Base-by-base conservation (phyloP, 2,888 invertebrate genomes). In the Zhuqinia jingwanae region DNA sequence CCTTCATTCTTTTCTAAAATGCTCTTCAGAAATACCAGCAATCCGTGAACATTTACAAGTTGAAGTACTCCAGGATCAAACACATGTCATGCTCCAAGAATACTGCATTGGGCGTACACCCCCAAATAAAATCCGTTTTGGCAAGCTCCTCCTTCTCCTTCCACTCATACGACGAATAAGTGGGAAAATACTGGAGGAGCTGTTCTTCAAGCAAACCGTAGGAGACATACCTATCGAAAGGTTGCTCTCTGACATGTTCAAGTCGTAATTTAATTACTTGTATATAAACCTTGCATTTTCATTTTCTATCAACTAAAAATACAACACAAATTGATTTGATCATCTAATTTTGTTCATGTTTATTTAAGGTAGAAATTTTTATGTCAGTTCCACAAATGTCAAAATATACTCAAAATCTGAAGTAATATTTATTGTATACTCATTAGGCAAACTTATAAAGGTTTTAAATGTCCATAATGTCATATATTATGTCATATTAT, bases 151-250 rank as follows among this genome's bases (percentile, higher is more conserved):
- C 90, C 93, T 97, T 1, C 93, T 96, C 1, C 92, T 97, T 79
- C 96, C 97, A 0, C 94, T 95, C 25, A 94, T 95, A 36, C 95
- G 92, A 84, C 93, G 92, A 13, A 92, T 95, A 58, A 93, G 93
- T 86, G 93, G 94, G 0, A 92, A 92, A 25, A 94, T 94, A 3
- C 92, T 95, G 0, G 94, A 95, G 91, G 95, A 96, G 90, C 92
- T 97, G 13, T 94, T 97, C 86, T 97, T 97, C 93, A 94, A 95
- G 85, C 95, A 95, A 89, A 96, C 96, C 0, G 95, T 96, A 81
- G 96, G 96, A 13, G 95, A 95, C 90, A 95, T 95, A 42, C 95
- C 95, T 17, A 95, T 96, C 45, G 95, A 96, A 91, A 93, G 95
- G 90, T 92, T 96, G 56, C 92, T 96, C 63, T 94, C 94, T 20